Base-by-base conservation (phyloP, 2,888 invertebrate genomes). In the Tyria jacobaeae region DNA sequence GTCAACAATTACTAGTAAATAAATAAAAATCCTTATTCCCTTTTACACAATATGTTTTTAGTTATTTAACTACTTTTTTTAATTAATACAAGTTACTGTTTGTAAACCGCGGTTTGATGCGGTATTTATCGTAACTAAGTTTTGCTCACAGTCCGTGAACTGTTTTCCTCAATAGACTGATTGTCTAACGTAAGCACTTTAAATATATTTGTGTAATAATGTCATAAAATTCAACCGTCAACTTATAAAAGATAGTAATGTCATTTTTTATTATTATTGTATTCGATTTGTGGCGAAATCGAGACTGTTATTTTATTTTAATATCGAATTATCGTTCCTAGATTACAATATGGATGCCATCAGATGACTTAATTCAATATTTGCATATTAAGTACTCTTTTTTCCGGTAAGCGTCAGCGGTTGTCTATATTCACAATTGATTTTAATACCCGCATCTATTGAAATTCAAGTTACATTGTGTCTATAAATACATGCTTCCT, bases 341-440 rank as follows among this genome's bases (percentile, higher is more conserved):
- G 39, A 41, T 6, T 17, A n/a, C 17, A 41, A 0, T 41, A 17
- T 9, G 6, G 0, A 17, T 41, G 10, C 41, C n/a, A 41, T 17
- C n/a, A 41, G 21, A 21, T 10, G 21, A 44, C 4, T 1, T 21
- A 5, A 21, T 12, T 44, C 21, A 21, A 12, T 1, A 2, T 44
- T 21, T 41, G 2, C 27, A 54, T 54, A 14, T 27, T 27, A 12
- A 41, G 14, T 17, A 6, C 27, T 17, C 4, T 17, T 51, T 35
- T 27, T 27, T 27, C 27, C 12, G 25, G 53, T 17, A 27, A 21
- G 15, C 25, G n/a, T 25, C 15, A 27, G 10, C 21, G 12, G 4
- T 54, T 27, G 27, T 54, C 14, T 14, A 54, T 25, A 27, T 17
- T 17, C 53, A 27, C 5, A 39, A 54, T 54, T 27, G 53, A 39